Evolutionary conservation across 2,888 invertebrate genomes (phyloP).

Genomic region (Dicycla oo): DNA sequence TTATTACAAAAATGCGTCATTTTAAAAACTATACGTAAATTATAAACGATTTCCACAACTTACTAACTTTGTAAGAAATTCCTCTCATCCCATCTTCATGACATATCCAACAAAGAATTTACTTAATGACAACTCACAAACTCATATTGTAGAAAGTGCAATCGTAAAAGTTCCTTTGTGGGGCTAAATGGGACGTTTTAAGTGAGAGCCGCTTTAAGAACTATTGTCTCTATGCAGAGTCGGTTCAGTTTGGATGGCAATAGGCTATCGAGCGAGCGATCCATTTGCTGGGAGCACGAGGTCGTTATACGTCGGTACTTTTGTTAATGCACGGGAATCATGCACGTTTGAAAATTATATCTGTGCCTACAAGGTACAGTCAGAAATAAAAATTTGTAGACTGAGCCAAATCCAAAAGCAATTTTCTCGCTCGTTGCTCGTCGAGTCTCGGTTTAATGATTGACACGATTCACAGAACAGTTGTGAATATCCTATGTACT

Average conservation of each 20-base stretch:
- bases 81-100: constrained; percentile 41
- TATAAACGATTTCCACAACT: constrained; percentile 1
- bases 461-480: too few species aligned
- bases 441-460: background rate
- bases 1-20: constrained; percentile 4
- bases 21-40: background rate
- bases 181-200: constrained; percentile 81
- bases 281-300: constrained; percentile 72
- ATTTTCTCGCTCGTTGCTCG: background rate
- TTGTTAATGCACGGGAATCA: constrained; percentile 60
- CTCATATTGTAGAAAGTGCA: constrained; percentile 69
- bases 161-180: constrained; percentile 83
- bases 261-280: constrained; percentile 80
- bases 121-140: constrained; percentile 70
- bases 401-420: background rate
- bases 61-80: constrained; percentile 12
- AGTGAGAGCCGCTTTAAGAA: constrained; percentile 83
- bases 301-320: constrained; percentile 56
- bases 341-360: constrained; percentile 41
- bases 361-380: constrained; percentile 13
- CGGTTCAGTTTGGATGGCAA: constrained; percentile 81
- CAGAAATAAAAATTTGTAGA: background rate
- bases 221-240: constrained; percentile 82
- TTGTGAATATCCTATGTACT: background rate
- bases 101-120: constrained; percentile 62